Evolutionary conservation across 2,113 vertebrate genomes (phyloP).

Genomic region (Cephalopterus ornatus): DNA sequence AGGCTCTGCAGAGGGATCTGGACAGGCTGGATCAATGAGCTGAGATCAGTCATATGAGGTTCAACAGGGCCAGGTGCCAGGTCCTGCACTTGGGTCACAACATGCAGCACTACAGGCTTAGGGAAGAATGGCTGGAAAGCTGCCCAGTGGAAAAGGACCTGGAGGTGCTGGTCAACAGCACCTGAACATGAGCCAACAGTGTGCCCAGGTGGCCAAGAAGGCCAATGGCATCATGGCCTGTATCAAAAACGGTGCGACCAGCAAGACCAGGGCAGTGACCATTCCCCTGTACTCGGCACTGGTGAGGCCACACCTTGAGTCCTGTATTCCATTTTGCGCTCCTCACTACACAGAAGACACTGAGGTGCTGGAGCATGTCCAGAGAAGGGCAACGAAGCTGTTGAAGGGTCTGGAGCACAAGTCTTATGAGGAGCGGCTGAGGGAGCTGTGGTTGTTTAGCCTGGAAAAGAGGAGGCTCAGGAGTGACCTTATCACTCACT

Average conservation of each 20-base stretch:
- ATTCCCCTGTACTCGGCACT: accelerated
- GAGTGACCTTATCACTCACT: no score
- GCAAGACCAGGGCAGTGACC: neutral
- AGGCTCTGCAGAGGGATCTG: neutral
- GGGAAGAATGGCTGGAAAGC: neutral
- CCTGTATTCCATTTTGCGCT: neutral
- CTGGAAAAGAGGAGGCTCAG: neutral
- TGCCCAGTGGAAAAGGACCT: neutral
- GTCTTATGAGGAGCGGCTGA: neutral
- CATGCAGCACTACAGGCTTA: neutral
- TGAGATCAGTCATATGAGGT: neutral
- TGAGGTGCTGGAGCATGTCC: neutral
- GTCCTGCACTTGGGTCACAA: no score
- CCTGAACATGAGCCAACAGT: neutral
- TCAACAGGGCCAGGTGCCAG: neutral
- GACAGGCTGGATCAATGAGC: neutral
- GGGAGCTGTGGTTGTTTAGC: neutral
- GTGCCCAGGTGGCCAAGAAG: neutral
- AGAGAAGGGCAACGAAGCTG: neutral
- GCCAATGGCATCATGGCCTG: neutral
- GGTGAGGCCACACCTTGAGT: neutral
- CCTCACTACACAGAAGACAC: neutral
- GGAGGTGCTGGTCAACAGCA: neutral
- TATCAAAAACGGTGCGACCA: neutral
- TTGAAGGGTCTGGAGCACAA: neutral